These are phyloP conservation scores for Liopterus haemorrhoidalis DNA, from an alignment of 2,888 invertebrate species.

Conservation along the genomic window DNA sequence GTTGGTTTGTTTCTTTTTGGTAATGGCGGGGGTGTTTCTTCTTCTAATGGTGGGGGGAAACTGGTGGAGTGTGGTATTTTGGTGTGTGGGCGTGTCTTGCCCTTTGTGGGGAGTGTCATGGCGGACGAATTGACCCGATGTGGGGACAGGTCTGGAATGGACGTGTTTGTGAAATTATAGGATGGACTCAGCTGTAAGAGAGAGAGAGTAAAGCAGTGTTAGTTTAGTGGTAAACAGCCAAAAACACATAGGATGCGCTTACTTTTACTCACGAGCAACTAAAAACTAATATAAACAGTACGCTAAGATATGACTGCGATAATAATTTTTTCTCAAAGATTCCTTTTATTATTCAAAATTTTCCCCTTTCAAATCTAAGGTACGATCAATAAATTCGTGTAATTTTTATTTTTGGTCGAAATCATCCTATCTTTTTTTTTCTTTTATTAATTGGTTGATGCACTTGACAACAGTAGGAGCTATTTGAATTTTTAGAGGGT, in stretches of 20 bases:
- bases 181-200: constrained; percentile 44
- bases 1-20: constrained; percentile 50
- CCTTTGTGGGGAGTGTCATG: constrained; percentile 19
- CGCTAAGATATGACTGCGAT: no score
- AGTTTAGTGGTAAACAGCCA: constrained; percentile 37
- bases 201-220: constrained; percentile 45
- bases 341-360: no score
- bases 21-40: constrained; percentile 48
- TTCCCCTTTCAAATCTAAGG: no score
- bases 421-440: no score
- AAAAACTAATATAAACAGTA: no score
- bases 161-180: constrained; percentile 32
- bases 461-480: no score
- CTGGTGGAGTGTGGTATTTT: constrained; percentile 14
- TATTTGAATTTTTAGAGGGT: no score
- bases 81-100: constrained; percentile 7
- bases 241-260: constrained; percentile 19
- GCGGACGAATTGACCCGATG: constrained; percentile 35
- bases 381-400: no score
- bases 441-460: no score
- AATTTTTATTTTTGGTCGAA: no score
- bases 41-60: constrained; percentile 35
- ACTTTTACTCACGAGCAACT: no score
- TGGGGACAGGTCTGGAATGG: constrained; percentile 24
- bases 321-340: no score